These are phyloP conservation scores for Bucco capensis DNA, from an alignment of 2,113 vertebrate genomes.

Conservation along the genomic window DNA sequence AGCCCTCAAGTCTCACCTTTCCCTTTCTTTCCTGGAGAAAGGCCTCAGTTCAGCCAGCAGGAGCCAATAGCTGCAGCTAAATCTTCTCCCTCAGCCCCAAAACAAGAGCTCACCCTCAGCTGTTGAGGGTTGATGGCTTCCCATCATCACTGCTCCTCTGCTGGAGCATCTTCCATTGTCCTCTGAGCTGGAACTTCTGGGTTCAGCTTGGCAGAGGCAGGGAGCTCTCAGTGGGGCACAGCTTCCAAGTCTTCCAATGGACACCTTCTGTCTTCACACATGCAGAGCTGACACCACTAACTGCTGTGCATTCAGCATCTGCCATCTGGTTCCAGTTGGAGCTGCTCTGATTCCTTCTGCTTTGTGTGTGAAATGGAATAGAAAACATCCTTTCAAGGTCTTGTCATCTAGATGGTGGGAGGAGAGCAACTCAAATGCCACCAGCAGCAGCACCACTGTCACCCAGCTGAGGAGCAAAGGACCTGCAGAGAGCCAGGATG, in stretches of 20 bases:
- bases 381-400: slow-evolving; percentile 18
- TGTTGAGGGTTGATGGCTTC: too few species aligned
- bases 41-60: too few species aligned
- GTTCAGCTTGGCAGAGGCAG: too few species aligned
- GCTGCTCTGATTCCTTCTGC: neutral
- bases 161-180: too few species aligned
- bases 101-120: too few species aligned
- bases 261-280: neutral
- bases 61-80: too few species aligned
- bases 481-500: neutral
- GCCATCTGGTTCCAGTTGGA: slow-evolving; percentile 59
- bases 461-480: neutral
- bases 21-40: neutral
- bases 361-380: neutral
- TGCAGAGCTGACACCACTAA: neutral
- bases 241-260: neutral
- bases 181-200: too few species aligned
- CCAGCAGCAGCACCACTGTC: neutral
- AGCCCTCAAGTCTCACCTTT: neutral
- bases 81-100: too few species aligned
- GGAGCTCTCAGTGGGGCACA: too few species aligned
- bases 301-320: too few species aligned
- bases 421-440: neutral
- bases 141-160: too few species aligned
- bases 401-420: neutral